A percentile compares a stretch with the other conserved stretches of the same genome.
phyloP scores from a whole-genome alignment of 1,140 invertebrate species.

The Varroa destructor region DNA sequence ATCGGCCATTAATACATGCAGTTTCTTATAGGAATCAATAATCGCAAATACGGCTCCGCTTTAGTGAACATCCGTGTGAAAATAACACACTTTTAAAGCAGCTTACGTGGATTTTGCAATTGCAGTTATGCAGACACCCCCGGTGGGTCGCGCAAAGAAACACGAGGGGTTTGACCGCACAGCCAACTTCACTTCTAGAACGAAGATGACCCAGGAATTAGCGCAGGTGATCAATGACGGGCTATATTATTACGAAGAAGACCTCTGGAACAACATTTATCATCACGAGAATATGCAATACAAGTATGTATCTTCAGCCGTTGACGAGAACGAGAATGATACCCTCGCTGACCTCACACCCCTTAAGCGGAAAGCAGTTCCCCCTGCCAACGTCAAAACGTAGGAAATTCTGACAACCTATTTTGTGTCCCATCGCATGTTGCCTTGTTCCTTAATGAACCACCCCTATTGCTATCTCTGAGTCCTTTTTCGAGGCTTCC shows the following conservation, averaged over 20 bases:
- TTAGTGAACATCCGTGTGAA: no score
- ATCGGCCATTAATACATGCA: no score
- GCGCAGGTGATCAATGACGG: conserved; percentile 89
- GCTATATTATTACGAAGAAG: conserved; percentile 82
- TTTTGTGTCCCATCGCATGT: no score
- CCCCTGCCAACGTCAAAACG: conserved; percentile 36
- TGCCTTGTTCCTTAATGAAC: no score
- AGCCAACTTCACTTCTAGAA: conserved; percentile 63
- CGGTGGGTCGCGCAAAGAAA: conserved; percentile 42
- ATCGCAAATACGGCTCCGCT: no score
- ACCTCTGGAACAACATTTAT: conserved; percentile 52
- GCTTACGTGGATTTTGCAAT: no score
- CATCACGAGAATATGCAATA: conserved; percentile 28
- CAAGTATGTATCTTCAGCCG: conserved; percentile 7
- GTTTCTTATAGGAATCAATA: no score
- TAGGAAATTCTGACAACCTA: no score
- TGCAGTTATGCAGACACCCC: conserved; percentile 20
- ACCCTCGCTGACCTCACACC: background rate
- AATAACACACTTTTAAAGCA: no score
- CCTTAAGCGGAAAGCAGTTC: background rate
- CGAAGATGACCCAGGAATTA: conserved; percentile 83
- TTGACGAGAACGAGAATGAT: no score
- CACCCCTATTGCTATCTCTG: no score
- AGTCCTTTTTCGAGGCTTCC: no score
- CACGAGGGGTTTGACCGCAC: conserved; percentile 79